Conservation (phyloP, 2,113 vertebrate genomes). For the Mellivora capensis region DNA sequence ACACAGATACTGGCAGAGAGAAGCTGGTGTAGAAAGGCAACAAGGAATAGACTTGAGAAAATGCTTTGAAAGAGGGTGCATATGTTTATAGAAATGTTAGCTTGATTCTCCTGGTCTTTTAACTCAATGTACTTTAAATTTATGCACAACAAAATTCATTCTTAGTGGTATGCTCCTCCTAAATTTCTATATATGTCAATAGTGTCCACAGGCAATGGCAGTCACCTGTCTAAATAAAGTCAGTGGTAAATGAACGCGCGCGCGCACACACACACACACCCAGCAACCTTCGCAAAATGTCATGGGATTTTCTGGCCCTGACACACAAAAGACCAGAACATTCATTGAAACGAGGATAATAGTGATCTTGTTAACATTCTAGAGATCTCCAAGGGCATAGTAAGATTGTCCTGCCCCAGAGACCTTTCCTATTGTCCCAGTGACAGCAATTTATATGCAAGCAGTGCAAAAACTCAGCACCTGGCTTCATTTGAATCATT, state of each 20-base stretch:
- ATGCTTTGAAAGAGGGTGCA: neutral
- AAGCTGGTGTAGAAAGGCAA: neutral
- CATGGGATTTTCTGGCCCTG: slow-evolving; percentile 25
- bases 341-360: slow-evolving; percentile 61
- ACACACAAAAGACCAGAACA: slow-evolving; percentile 40
- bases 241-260: neutral
- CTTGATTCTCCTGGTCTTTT: neutral
- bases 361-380: slow-evolving; percentile 69
- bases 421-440: slow-evolving; percentile 54
- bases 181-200: neutral
- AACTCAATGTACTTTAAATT: slow-evolving; percentile 19
- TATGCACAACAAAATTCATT: neutral
- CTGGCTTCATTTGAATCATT: neutral
- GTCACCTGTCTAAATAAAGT: slow-evolving; percentile 25
- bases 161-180: neutral
- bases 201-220: neutral
- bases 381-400: slow-evolving; percentile 63
- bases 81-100: neutral
- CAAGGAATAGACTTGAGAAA: neutral
- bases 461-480: neutral
- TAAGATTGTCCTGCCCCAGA: slow-evolving; percentile 55
- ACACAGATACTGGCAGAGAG: neutral
- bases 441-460: slow-evolving; percentile 54
- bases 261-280: neutral
- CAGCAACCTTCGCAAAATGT: slow-evolving; percentile 4